Conservation (phyloP, 2,113 vertebrate genomes). For the Mormoops blainvillei region DNA sequence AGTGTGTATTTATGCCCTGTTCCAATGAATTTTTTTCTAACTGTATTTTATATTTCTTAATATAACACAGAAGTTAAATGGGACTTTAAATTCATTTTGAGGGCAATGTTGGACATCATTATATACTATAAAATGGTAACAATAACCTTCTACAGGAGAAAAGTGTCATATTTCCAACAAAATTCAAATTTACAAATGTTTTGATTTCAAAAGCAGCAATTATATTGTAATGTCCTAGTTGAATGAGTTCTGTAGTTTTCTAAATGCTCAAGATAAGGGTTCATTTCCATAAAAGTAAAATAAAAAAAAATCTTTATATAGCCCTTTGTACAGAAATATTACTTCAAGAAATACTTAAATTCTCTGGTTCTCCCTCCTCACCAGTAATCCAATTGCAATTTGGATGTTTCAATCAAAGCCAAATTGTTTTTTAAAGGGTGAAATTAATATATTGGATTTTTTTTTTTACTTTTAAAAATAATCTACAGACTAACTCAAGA, state of each 20-base stretch:
- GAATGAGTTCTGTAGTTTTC: background rate
- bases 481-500: background rate
- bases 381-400: background rate
- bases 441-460: background rate
- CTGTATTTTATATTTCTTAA: background rate
- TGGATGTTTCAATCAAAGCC: background rate
- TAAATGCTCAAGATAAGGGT: background rate
- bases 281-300: background rate
- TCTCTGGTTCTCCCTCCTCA: background rate
- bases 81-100: background rate
- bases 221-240: background rate
- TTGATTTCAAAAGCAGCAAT: slow-evolving; percentile 4
- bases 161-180: background rate
- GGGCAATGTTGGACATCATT: background rate
- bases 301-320: background rate
- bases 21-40: background rate
- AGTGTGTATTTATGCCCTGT: background rate
- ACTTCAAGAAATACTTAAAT: background rate
- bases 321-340: background rate
- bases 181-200: background rate
- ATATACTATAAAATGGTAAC: background rate
- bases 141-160: background rate
- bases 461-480: slow-evolving; percentile 9
- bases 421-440: background rate
- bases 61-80: background rate